These are phyloP conservation scores for Plagiodera versicolora DNA, from an alignment of 2,888 invertebrate genomes.

Conservation along the genomic window DNA sequence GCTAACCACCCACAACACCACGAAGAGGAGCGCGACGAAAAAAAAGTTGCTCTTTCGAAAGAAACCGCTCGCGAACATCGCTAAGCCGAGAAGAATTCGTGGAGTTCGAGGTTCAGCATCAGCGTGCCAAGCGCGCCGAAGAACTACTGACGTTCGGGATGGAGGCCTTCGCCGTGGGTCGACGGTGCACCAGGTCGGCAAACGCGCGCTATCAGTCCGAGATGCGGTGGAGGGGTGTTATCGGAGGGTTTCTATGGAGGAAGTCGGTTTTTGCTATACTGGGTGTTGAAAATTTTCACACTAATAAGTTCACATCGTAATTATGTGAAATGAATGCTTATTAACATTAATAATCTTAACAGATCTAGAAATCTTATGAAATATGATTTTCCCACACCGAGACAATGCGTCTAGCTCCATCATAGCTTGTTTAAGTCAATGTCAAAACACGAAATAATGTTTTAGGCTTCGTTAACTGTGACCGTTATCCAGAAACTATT, in stretches of 20 bases:
- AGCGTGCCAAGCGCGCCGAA: neutral
- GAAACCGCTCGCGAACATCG: neutral
- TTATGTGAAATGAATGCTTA: neutral
- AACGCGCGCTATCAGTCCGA: too few relatives aligned
- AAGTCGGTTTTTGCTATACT: too few relatives aligned
- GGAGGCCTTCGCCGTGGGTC: too few relatives aligned
- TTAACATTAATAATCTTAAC: neutral
- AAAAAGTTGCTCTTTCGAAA: neutral
- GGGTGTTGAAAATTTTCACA: too few relatives aligned
- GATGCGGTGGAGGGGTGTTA: too few relatives aligned
- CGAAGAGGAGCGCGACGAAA: neutral
- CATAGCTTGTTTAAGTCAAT: neutral
- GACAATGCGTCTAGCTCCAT: neutral
- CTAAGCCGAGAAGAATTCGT: neutral
- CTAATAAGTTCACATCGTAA: too few relatives aligned
- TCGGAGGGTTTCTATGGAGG: too few relatives aligned
- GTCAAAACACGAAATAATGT: neutral
- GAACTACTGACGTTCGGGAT: neutral
- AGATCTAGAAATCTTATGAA: neutral
- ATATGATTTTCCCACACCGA: neutral
- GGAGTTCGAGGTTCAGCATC: neutral
- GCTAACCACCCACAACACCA: neutral
- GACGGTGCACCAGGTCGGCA: too few relatives aligned
- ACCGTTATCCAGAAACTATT: neutral
- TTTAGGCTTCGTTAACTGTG: neutral